These are phyloP conservation scores for Euwallacea similis DNA, from an alignment of 1,140 invertebrate genomes.

Conservation along the genomic window DNA sequence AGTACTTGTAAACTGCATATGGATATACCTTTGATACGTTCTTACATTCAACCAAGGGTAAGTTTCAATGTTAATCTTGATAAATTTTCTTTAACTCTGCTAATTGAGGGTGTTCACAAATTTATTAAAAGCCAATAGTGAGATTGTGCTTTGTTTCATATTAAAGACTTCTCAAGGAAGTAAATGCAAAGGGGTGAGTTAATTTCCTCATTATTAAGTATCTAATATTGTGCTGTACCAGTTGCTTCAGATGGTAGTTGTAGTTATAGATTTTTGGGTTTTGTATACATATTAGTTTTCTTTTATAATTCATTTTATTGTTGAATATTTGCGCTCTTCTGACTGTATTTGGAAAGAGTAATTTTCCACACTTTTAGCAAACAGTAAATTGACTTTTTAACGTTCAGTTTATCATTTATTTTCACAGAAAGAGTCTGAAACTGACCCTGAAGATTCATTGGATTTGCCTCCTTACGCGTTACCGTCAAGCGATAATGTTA, in stretches of 20 bases:
- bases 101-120: too few species aligned
- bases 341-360: too few species aligned
- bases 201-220: not conserved
- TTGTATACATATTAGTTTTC: too few species aligned
- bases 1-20: slow-evolving; percentile 70
- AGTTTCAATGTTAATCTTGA: slow-evolving; percentile 29
- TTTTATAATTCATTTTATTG: too few species aligned
- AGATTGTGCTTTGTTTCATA: slow-evolving; percentile 12
- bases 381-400: too few species aligned
- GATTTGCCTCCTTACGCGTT: slow-evolving; percentile 38
- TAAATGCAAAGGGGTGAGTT: slow-evolving; percentile 34
- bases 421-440: slow-evolving; percentile 52
- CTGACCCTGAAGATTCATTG: slow-evolving; percentile 48
- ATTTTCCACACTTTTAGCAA: too few species aligned
- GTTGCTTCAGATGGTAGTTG: too few species aligned
- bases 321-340: too few species aligned
- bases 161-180: slow-evolving; percentile 32
- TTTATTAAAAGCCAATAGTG: too few species aligned
- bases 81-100: not conserved
- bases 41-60: slow-evolving; percentile 62
- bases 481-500: slow-evolving; percentile 40
- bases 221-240: too few species aligned
- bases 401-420: not conserved
- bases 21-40: slow-evolving; percentile 61
- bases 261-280: too few species aligned